Conservation (phyloP, 2,888 invertebrate genomes). For the Caenorhabditis sinica region DNA sequence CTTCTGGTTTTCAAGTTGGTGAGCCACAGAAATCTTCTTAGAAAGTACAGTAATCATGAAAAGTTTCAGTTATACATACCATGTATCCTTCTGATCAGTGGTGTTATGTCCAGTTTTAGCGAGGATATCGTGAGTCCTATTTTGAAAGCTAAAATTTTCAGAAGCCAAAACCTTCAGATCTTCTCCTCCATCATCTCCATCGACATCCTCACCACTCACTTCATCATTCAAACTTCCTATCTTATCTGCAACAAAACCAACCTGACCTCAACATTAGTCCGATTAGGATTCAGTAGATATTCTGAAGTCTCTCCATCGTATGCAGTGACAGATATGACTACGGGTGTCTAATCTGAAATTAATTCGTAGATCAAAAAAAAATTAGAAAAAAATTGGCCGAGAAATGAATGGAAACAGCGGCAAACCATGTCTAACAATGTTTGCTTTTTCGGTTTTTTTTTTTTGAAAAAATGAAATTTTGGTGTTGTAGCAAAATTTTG, state of each 20-base stretch:
- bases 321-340: not conserved
- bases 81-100: not conserved
- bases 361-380: not conserved
- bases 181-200: conserved; percentile 4
- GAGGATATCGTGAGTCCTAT: not conserved
- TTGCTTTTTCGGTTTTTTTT: not conserved
- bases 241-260: conserved; percentile 5
- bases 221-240: conserved; percentile 23
- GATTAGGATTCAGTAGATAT: conserved; percentile 17
- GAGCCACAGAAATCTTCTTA: not conserved
- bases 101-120: not conserved
- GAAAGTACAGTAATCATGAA: not conserved
- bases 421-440: conserved; percentile 13
- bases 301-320: not conserved
- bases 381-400: not conserved
- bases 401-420: too few species aligned
- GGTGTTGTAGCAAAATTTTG: not conserved
- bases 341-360: not conserved
- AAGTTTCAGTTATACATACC: conserved; percentile 1
- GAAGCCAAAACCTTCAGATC: not conserved
- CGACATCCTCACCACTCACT: conserved; percentile 16
- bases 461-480: conserved; percentile 6
- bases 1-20: conserved; percentile 15
- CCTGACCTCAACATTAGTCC: not conserved
- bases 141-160: too few species aligned